phyloP scores from a whole-genome alignment of 2,113 vertebrate species.

The Pardalotus punctatus region DNA sequence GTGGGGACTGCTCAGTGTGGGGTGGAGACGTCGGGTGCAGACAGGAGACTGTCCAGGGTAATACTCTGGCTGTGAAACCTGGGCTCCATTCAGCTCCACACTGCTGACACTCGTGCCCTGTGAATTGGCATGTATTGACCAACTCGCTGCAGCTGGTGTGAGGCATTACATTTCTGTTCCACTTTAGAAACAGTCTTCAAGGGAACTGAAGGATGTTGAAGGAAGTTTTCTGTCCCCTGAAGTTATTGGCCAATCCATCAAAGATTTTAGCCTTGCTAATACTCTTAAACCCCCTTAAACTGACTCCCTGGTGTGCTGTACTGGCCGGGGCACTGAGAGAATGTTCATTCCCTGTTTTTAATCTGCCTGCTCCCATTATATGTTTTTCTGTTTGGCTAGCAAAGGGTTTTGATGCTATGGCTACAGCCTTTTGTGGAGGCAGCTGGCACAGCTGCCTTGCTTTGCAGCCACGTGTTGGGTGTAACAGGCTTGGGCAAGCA shows the following conservation, averaged over 20 bases:
- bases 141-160: background rate
- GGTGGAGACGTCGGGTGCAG: background rate
- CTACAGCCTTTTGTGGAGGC: background rate
- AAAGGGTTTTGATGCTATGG: constrained; percentile 17
- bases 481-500: background rate
- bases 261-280: constrained; percentile 15
- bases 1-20: background rate
- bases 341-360: background rate
- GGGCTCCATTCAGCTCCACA: accelerated
- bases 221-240: background rate
- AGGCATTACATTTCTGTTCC: background rate
- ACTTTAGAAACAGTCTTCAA: background rate
- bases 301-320: constrained; percentile 4
- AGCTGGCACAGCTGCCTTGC: background rate
- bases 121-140: accelerated
- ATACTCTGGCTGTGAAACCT: background rate
- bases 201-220: background rate
- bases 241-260: background rate
- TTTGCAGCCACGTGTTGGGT: background rate
- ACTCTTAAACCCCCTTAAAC: constrained; percentile 18
- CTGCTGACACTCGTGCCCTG: background rate
- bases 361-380: background rate
- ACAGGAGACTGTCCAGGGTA: background rate
- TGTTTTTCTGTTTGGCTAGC: constrained; percentile 35
- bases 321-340: background rate